phyloP scores from a whole-genome alignment of 2,888 invertebrate species.

The Podotricha telesiphe region DNA sequence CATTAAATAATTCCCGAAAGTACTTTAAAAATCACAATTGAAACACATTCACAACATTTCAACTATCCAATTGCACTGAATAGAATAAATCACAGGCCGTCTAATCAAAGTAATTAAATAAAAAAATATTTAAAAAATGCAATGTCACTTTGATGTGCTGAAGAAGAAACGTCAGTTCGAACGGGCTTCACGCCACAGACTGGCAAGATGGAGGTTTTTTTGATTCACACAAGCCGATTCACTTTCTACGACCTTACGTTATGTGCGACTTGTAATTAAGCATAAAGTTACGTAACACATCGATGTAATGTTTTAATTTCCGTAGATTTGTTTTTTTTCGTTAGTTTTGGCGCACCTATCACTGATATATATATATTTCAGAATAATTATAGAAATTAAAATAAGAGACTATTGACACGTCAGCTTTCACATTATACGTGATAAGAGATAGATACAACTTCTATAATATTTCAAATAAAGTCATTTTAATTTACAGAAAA shows the following conservation, averaged over 20 bases:
- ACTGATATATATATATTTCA: background rate
- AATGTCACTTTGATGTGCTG: conserved; percentile 61
- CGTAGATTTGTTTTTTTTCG: conserved; percentile 45
- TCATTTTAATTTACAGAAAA: background rate
- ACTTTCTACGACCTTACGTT: conserved; percentile 84
- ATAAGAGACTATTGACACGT: background rate
- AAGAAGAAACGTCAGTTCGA: conserved; percentile 76
- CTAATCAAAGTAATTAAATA: conserved; percentile 57
- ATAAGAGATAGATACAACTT: background rate
- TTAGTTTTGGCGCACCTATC: conserved; percentile 11
- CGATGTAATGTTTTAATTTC: conserved; percentile 75
- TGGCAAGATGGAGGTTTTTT: conserved; percentile 81
- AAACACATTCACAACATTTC: conserved; percentile 76
- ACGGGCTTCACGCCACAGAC: conserved; percentile 76
- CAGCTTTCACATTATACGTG: conserved; percentile 13
- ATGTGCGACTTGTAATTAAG: conserved; percentile 81
- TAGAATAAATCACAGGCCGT: conserved; percentile 56
- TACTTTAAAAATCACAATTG: conserved; percentile 61
- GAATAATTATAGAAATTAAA: conserved; percentile 6
- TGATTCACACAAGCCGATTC: conserved; percentile 83
- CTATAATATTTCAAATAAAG: background rate
- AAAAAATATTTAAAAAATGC: conserved; percentile 60
- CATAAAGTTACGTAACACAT: conserved; percentile 76
- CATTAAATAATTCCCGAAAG: conserved; percentile 55
- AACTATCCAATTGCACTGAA: conserved; percentile 34